phyloP scores from a whole-genome alignment of 2,113 vertebrate genomes.

The Hymenochirus boettgeri region DNA sequence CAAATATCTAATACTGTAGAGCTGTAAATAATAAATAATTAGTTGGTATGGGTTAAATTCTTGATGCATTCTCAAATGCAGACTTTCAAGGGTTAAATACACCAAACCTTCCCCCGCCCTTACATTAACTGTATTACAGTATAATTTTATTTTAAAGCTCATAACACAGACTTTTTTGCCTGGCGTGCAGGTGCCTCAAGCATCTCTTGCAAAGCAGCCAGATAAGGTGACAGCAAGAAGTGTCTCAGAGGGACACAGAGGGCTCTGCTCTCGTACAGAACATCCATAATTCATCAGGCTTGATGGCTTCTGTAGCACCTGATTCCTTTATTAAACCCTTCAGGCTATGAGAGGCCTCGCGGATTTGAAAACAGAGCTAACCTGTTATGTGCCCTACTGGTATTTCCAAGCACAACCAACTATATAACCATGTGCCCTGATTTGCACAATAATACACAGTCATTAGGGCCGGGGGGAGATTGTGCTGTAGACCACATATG shows the following conservation, averaged over 20 bases:
- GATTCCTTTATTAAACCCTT: constrained; percentile 30
- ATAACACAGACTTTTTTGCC: constrained; percentile 23
- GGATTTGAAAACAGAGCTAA: constrained; percentile 6
- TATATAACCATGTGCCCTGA: neutral
- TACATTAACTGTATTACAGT: constrained; percentile 25
- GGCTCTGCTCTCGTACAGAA: constrained; percentile 34
- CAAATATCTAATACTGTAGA: too few relatives aligned
- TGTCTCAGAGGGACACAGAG: constrained; percentile 38
- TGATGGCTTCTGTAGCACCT: constrained; percentile 38
- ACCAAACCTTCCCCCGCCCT: neutral
- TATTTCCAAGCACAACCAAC: constrained; percentile 13
- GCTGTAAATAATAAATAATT: too few relatives aligned
- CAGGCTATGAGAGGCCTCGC: constrained; percentile 21
- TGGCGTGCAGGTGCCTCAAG: constrained; percentile 29
- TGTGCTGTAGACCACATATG: too few relatives aligned
- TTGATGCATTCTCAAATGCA: neutral
- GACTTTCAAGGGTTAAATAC: constrained; percentile 14
- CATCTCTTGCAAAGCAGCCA: constrained; percentile 41
- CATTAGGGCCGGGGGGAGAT: too few relatives aligned
- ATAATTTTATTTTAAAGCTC: constrained; percentile 25
- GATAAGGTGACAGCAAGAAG: constrained; percentile 43
- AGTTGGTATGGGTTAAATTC: too few relatives aligned
- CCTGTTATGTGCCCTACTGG: constrained; percentile 15
- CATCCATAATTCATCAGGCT: constrained; percentile 39
- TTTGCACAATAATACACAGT: constrained; percentile 6